Evolutionary conservation across 2,113 vertebrate genomes (phyloP).

Genomic region (Illadopsis cleaveri): DNA sequence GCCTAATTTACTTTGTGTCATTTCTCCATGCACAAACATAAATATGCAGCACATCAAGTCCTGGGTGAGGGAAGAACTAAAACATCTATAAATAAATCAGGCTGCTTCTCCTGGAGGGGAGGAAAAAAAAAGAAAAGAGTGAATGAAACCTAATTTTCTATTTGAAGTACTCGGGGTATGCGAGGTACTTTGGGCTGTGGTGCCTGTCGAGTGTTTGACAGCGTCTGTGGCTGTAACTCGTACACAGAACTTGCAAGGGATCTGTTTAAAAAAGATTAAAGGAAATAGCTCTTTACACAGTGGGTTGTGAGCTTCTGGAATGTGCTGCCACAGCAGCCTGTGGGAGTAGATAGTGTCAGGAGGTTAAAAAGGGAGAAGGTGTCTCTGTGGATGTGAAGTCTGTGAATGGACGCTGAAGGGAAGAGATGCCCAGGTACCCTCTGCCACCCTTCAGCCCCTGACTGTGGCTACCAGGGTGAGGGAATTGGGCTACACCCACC

Average conservation of each 20-base stretch:
- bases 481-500: accelerated
- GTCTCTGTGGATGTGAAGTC: not conserved
- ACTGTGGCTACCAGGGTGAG: not conserved
- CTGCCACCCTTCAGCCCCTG: not conserved
- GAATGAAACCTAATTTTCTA: slow-evolving; percentile 55
- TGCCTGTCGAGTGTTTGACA: not conserved
- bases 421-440: not conserved
- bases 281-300: slow-evolving; percentile 6
- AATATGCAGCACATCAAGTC: slow-evolving; percentile 49
- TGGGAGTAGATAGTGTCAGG: not conserved
- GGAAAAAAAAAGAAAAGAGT: not conserved
- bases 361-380: not conserved
- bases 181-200: not conserved
- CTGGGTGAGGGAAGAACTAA: slow-evolving; percentile 36
- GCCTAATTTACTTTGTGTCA: slow-evolving; percentile 46
- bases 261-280: slow-evolving; percentile 37
- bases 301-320: not conserved
- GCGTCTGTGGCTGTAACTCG: not conserved
- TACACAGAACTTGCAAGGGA: not conserved
- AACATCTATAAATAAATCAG: slow-evolving; percentile 60
- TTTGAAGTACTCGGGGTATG: slow-evolving; percentile 16
- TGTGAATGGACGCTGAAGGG: not conserved
- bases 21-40: slow-evolving; percentile 46
- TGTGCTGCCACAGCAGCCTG: not conserved
- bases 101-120: not conserved